Evolutionary conservation across 2,113 vertebrate species (phyloP).

Genomic region (Cephalopholis sonnerati): DNA sequence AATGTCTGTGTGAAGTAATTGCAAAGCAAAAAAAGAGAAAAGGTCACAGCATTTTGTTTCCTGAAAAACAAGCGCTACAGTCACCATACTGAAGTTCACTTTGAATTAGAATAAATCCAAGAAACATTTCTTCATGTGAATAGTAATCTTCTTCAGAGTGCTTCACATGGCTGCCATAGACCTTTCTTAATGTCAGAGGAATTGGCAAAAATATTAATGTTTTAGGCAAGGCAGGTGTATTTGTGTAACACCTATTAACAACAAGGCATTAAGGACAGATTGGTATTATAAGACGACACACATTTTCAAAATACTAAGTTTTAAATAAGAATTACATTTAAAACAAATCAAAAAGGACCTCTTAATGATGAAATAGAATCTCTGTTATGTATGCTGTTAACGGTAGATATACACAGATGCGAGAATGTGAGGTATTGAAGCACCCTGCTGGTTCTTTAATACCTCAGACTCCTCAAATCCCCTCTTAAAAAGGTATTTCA

Average conservation of each 20-base stretch:
- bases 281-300: background rate
- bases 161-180: constrained; percentile 43
- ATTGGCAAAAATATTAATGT: constrained; percentile 40
- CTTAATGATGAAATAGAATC: background rate
- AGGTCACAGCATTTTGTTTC: constrained; percentile 42
- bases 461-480: constrained; percentile 11
- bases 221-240: constrained; percentile 20
- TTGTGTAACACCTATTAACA: background rate
- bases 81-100: constrained; percentile 33
- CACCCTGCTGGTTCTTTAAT: constrained; percentile 7
- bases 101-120: constrained; percentile 51
- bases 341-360: constrained; percentile 23
- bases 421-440: constrained; percentile 9
- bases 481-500: constrained; percentile 32
- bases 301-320: background rate
- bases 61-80: constrained; percentile 56
- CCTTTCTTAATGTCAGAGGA: constrained; percentile 56
- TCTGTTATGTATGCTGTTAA: background rate
- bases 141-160: constrained; percentile 59
- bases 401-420: background rate
- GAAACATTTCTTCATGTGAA: constrained; percentile 56
- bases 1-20: constrained; percentile 47
- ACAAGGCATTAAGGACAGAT: background rate
- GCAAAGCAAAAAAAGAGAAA: constrained; percentile 29
- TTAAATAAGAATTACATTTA: constrained; percentile 12